Percentiles rank a stretch among this genome's conserved stretches.
Evolutionary conservation across 2,888 invertebrate species (phyloP).

Genomic region (Andrena hattorfiana): DNA sequence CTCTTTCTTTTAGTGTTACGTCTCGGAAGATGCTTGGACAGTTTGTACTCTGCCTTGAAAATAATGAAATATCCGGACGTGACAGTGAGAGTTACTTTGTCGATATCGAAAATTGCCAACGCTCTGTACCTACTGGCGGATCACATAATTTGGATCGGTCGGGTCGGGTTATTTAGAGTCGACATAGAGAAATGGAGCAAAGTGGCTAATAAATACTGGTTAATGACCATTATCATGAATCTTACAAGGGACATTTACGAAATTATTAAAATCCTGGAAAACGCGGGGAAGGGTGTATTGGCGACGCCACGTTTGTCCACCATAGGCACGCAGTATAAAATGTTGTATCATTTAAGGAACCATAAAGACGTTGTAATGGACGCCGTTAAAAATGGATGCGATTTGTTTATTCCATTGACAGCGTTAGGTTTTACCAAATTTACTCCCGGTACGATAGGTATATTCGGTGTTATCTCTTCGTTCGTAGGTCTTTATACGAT

Average conservation of each 20-base stretch:
- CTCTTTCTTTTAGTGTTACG: conserved; percentile 89
- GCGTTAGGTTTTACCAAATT: conserved; percentile 92
- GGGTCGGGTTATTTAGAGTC: conserved; percentile 89
- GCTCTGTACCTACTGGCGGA: conserved; percentile 93
- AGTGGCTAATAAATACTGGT: conserved; percentile 93
- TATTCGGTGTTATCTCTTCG: conserved; percentile 93
- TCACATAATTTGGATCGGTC: conserved; percentile 94
- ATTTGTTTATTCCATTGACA: conserved; percentile 94
- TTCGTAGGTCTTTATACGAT: conserved; percentile 91
- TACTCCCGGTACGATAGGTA: conserved; percentile 92
- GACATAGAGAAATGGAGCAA: conserved; percentile 92
- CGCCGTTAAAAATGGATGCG: conserved; percentile 94
- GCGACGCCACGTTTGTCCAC: conserved; percentile 34
- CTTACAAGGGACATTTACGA: conserved; percentile 94
- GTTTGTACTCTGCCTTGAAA: conserved; percentile 90
- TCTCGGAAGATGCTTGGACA: conserved; percentile 94
- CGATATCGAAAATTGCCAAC: conserved; percentile 92
- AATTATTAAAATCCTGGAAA: conserved; percentile 88
- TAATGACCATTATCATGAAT: conserved; percentile 92
- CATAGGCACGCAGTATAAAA: conserved; percentile 46
- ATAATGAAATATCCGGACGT: conserved; percentile 91
- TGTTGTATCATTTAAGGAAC: conserved; percentile 77
- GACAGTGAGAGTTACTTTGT: conserved; percentile 89
- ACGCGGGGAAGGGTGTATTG: conserved; percentile 56
- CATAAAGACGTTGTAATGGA: conserved; percentile 92